These are phyloP conservation scores for Neoascia interrupta DNA, from an alignment of 2,888 invertebrate genomes.

Conservation along the genomic window DNA sequence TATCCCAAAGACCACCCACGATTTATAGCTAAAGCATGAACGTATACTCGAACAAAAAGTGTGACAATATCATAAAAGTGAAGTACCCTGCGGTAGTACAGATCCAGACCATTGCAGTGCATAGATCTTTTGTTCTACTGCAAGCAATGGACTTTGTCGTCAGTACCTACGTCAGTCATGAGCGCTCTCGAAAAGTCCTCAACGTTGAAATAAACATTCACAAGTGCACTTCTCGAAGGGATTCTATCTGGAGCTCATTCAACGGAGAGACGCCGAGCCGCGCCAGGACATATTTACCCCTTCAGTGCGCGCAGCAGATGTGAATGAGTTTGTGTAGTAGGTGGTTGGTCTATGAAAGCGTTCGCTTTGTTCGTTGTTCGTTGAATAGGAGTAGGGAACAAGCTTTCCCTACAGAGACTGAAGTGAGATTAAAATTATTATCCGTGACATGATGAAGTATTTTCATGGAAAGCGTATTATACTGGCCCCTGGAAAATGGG, in stretches of 20 bases:
- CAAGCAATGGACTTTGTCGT: slow-evolving; percentile 56
- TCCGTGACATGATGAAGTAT: slow-evolving; percentile 67
- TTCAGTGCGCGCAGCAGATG: slow-evolving; percentile 1
- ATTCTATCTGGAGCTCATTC: slow-evolving; percentile 63
- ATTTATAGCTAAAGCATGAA: neutral
- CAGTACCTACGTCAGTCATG: slow-evolving; percentile 53
- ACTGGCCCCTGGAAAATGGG: slow-evolving; percentile 55
- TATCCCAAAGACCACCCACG: slow-evolving; percentile 1
- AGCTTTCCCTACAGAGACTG: slow-evolving; percentile 46
- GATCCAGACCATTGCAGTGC: slow-evolving; percentile 55
- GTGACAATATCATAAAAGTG: slow-evolving; percentile 61
- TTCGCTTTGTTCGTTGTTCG: slow-evolving; percentile 55
- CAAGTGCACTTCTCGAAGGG: slow-evolving; percentile 63
- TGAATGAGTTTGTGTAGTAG: slow-evolving; percentile 40
- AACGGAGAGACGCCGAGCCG: neutral
- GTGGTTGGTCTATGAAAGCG: slow-evolving; percentile 13
- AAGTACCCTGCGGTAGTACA: slow-evolving; percentile 47
- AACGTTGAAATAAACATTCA: slow-evolving; percentile 68
- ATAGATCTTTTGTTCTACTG: slow-evolving; percentile 56
- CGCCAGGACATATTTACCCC: slow-evolving; percentile 24
- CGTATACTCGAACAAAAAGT: slow-evolving; percentile 33
- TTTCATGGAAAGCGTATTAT: slow-evolving; percentile 49
- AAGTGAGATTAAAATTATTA: slow-evolving; percentile 69
- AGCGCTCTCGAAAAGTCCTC: slow-evolving; percentile 57
- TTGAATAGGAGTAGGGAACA: too few species aligned